Base-by-base conservation (phyloP, 2,113 vertebrate genomes). In the Eptatretus burgeri region DNA sequence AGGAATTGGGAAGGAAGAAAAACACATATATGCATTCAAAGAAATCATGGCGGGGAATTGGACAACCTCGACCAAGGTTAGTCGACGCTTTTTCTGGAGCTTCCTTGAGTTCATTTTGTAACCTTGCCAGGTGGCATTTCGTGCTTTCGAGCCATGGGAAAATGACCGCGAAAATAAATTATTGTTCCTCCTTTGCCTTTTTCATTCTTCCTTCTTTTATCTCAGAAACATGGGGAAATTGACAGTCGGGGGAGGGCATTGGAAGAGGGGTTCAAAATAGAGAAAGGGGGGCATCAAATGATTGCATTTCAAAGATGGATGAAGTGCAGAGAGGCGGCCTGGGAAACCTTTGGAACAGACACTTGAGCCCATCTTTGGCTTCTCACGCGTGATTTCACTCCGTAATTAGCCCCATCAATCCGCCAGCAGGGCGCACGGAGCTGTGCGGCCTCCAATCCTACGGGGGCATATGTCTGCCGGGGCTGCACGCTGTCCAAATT, bases 391-490 rank as follows among this genome's bases (percentile, higher is more conserved):
- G 56, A 60, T 60, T 60, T 60, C 56, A 60, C 56, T 20, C 56
- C 56, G 56, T 60, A 60, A 60, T 60, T 60, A 60, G 56, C n/a
- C 56, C 56, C 56, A 60, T 60, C 56, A 60, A 60, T 60, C 56
- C 56, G 20, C n/a, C 56, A 60, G n/a, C 56, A 60, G 56, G 56
- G 56, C 56, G n/a, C 56, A 60, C n/a, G 20, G n/a, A n/a, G 56
- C 16, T 20, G 56, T 60, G 56, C 20, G 56, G n/a, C n/a, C 56
- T n/a, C 56, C 56, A 60, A 60, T 20, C n/a, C 56, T 20, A 60
- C 12, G 56, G n/a, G 56, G n/a, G 56, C 56, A 60, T 60, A 20
- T 20, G 56, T n/a, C n/a, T 60, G 53, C 53, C 53, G 53, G 53
- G 53, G 53, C 8, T 11, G 53, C 53, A 60, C 53, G 53, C 53